Base-by-base conservation (phyloP, 2,888 invertebrate genomes). In the Salticus scenicus region DNA sequence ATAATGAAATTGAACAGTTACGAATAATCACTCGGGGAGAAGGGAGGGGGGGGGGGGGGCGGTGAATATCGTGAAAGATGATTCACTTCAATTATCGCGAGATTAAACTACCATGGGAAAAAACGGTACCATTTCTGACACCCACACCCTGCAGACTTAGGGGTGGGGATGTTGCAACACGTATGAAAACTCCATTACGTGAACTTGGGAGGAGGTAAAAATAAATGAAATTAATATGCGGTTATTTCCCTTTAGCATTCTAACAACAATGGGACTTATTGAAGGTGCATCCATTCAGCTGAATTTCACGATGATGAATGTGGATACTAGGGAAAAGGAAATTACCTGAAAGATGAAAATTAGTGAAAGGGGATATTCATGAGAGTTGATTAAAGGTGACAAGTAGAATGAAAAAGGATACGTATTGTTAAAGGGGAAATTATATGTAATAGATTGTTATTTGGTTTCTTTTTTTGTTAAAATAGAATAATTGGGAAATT, bases 1-100 rank as follows among this genome's bases (percentile, higher is more conserved):
- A 37, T 24, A 67, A 30, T 30, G 30, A 31, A 33, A 67, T 14
- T 37, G 24, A 20, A 57, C 31, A 12, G 20, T 67, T 5, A n/a
- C 33, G 31, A 33, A 67, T 67, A 67, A 67, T 67, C 67, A 67
- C 33, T 67, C 33, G 31, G 10, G 7, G n/a, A 51, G 64, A 63
- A 63, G 24, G 41, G 57, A 4, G n/a, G n/a, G n/a, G n/a, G n/a
- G n/a, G n/a, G n/a, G n/a, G n/a, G n/a, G n/a, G n/a, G n/a, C n/a
- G n/a, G n/a, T n/a, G n/a, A n/a, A n/a, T n/a, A n/a, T n/a, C n/a
- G 37, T 10, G 31, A n/a, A 71, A 10, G 30, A 31, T 83, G 83
- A 83, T 77, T 83, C 83, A 83, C 77, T 77, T 67, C 83, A 83
- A 83, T 83, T 83, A 83, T 57, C 72, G 51, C 7, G n/a, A 77